A percentile compares a stretch with the other conserved stretches of the same genome.
phyloP scores from a whole-genome alignment of 2,113 vertebrate genomes.

The Paramormyrops kingsleyae region DNA sequence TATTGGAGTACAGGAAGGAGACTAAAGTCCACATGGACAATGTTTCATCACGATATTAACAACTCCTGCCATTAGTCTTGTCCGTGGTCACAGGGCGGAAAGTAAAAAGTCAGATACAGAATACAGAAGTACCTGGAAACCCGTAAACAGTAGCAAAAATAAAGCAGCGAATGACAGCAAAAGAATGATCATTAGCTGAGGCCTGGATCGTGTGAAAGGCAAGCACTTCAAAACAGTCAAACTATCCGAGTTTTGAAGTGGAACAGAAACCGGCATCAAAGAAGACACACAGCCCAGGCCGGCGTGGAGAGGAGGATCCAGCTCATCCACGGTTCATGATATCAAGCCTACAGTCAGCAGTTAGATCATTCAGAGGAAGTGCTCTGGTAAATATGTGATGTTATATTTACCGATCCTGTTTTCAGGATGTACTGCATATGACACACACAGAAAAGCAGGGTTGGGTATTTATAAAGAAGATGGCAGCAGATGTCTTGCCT shows the following conservation, averaged over 20 bases:
- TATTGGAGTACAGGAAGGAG: not conserved
- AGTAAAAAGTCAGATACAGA: not conserved
- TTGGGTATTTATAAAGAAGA: not conserved
- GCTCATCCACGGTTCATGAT: not conserved
- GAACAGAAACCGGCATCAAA: not conserved
- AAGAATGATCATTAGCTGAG: not conserved
- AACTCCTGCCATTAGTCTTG: not conserved
- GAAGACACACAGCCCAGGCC: not conserved
- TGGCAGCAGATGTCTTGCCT: not conserved
- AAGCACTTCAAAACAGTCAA: not conserved
- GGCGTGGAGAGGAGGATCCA: not conserved
- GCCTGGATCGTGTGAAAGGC: not conserved
- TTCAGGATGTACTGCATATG: not conserved
- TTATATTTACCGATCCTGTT: not conserved
- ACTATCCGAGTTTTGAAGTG: not conserved
- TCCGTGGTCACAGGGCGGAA: not conserved
- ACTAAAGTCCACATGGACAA: not conserved
- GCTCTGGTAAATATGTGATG: not conserved
- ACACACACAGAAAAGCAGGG: not conserved
- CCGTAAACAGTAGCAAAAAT: not conserved
- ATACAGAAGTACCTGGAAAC: not conserved
- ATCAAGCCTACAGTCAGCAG: not conserved
- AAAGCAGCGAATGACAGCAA: not conserved
- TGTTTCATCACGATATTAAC: not conserved
- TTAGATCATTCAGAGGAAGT: not conserved